Percentiles rank a stretch among this genome's conserved stretches.
Conservation (phyloP, 2,888 invertebrate species). For the Linyphia triangularis region DNA sequence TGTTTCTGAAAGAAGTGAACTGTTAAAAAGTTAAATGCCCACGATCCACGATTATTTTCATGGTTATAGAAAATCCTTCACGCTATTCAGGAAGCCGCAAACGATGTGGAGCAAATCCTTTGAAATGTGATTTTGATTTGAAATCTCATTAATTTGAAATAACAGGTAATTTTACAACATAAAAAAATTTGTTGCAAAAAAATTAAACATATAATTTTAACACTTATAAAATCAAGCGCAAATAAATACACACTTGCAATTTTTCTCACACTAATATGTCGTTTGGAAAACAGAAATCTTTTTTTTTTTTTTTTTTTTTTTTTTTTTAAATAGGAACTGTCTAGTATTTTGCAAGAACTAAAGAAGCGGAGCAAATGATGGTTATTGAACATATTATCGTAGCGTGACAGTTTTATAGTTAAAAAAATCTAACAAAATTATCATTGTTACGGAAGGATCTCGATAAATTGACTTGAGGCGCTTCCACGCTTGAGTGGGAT, state of each 20-base stretch:
- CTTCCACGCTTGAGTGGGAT: slow-evolving; percentile 43
- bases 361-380: slow-evolving; percentile 51
- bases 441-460: slow-evolving; percentile 56
- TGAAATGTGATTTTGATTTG: not conserved
- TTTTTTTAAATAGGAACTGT: not conserved
- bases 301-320: no score
- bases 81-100: not conserved
- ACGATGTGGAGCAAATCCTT: not conserved
- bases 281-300: not conserved
- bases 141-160: not conserved
- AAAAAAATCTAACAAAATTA: slow-evolving; percentile 19
- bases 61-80: not conserved
- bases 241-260: not conserved
- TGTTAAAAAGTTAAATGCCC: not conserved
- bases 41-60: not conserved
- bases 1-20: not conserved
- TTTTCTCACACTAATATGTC: not conserved
- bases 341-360: not conserved
- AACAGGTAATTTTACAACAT: not conserved
- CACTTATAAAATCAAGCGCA: not conserved
- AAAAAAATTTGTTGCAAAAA: not conserved
- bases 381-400: slow-evolving; percentile 21
- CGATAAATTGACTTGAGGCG: slow-evolving; percentile 49
- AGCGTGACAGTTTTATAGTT: slow-evolving; percentile 14
- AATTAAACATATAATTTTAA: not conserved